Evolutionary conservation across 2,113 vertebrate species (phyloP).

Genomic region (Catharus bicknelli): DNA sequence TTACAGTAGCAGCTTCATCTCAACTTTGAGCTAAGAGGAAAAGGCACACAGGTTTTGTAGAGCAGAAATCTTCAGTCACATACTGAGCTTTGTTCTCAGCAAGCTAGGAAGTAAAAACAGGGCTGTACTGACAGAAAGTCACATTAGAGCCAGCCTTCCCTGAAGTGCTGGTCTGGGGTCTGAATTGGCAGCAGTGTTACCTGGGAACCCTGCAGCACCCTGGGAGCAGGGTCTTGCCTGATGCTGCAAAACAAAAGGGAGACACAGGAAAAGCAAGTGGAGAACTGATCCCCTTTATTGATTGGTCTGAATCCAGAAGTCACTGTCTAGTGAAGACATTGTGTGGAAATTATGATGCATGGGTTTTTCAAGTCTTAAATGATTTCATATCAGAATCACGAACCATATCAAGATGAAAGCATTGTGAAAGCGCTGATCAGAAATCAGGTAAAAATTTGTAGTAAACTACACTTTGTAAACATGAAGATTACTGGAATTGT

Average conservation of each 20-base stretch:
- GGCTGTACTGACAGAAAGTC: not conserved
- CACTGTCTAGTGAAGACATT: constrained; percentile 84
- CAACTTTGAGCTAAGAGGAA: not conserved
- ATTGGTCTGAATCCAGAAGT: constrained; percentile 85
- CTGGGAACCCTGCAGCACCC: constrained; percentile 3
- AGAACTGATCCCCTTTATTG: constrained; percentile 88
- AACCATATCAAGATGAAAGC: constrained; percentile 59
- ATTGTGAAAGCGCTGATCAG: constrained; percentile 45
- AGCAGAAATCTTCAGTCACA: not conserved
- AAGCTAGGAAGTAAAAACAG: not conserved
- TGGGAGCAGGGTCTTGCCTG: not conserved
- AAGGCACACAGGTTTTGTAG: not conserved
- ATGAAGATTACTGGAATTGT: constrained; percentile 37
- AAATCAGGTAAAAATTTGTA: constrained; percentile 55
- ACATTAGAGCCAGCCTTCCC: not conserved
- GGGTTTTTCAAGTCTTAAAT: constrained; percentile 84
- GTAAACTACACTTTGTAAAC: constrained; percentile 44
- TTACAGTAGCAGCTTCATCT: constrained; percentile 2
- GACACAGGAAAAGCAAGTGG: constrained; percentile 66
- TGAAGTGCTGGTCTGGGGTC: not conserved
- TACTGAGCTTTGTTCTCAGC: not conserved
- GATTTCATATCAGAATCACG: constrained; percentile 60
- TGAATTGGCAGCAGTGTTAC: not conserved
- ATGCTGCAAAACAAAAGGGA: constrained; percentile 68
- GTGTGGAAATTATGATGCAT: constrained; percentile 77